Percentiles rank a stretch among this genome's conserved stretches.
phyloP scores from a whole-genome alignment of 2,113 vertebrate species.

The Phocoena sinus region DNA sequence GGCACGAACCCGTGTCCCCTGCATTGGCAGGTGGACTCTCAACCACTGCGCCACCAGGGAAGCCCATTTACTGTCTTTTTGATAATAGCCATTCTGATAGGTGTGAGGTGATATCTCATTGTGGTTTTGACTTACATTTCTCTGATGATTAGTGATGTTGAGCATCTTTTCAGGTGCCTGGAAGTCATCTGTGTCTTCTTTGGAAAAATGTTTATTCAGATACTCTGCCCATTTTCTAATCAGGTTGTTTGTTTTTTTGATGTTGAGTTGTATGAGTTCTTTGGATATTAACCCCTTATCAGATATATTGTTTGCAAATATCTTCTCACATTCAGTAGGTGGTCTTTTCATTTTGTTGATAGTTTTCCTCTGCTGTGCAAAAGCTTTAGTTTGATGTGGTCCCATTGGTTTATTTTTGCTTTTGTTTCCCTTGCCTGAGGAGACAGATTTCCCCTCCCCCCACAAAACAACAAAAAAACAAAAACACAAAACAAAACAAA shows the following conservation, averaged over 20 bases:
- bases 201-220: background rate
- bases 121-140: background rate
- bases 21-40: too few relatives aligned
- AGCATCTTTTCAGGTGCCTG: background rate
- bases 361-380: background rate
- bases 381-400: background rate
- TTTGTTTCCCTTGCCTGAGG: background rate
- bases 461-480: fast-evolving
- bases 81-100: background rate
- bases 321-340: background rate
- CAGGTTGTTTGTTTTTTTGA: background rate
- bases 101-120: too few relatives aligned
- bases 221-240: background rate
- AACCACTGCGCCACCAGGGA: too few relatives aligned
- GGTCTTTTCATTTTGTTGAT: background rate
- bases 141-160: background rate
- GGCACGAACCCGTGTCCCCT: too few relatives aligned
- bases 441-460: background rate
- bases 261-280: background rate
- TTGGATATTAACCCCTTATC: background rate
- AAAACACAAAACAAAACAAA: background rate
- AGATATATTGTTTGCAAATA: background rate
- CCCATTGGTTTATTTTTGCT: background rate
- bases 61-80: background rate
- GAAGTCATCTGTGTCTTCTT: background rate